Percentiles rank a stretch among this genome's conserved stretches.
Conservation (phyloP, 1,140 invertebrate species). For the Aricia agestis region DNA sequence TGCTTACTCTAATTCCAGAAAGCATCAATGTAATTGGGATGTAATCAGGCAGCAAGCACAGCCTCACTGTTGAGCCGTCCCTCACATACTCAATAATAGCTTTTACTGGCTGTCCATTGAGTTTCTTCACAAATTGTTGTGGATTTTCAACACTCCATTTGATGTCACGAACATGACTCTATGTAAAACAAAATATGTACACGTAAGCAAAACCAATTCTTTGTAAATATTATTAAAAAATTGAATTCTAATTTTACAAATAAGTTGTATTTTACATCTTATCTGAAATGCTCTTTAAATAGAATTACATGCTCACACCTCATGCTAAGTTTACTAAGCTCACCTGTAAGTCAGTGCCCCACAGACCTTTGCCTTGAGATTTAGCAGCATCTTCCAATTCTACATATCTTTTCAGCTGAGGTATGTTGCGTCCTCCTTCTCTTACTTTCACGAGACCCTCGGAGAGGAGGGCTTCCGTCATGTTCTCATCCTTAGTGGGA, state of each 20-base stretch:
- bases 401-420: constrained; percentile 81
- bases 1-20: constrained; percentile 90
- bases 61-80: constrained; percentile 95
- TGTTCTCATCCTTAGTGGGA: constrained; percentile 85
- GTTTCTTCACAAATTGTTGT: constrained; percentile 80
- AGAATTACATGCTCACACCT: too few relatives aligned
- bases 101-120: constrained; percentile 60
- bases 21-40: constrained; percentile 95
- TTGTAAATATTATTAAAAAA: not conserved
- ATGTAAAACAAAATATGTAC: constrained; percentile 30
- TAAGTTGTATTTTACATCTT: too few relatives aligned
- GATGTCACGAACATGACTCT: constrained; percentile 85
- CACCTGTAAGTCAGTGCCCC: constrained; percentile 76
- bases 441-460: constrained; percentile 93
- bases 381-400: constrained; percentile 96
- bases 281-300: too few relatives aligned
- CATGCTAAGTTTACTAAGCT: not conserved
- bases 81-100: constrained; percentile 97
- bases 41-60: constrained; percentile 90
- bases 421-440: constrained; percentile 80
- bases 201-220: too few relatives aligned
- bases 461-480: constrained; percentile 89
- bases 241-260: too few relatives aligned
- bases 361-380: constrained; percentile 90
- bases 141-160: constrained; percentile 90